These are phyloP conservation scores for Fistularia commersonii DNA, from an alignment of 2,797 vertebrate genomes.

Conservation along the genomic window DNA sequence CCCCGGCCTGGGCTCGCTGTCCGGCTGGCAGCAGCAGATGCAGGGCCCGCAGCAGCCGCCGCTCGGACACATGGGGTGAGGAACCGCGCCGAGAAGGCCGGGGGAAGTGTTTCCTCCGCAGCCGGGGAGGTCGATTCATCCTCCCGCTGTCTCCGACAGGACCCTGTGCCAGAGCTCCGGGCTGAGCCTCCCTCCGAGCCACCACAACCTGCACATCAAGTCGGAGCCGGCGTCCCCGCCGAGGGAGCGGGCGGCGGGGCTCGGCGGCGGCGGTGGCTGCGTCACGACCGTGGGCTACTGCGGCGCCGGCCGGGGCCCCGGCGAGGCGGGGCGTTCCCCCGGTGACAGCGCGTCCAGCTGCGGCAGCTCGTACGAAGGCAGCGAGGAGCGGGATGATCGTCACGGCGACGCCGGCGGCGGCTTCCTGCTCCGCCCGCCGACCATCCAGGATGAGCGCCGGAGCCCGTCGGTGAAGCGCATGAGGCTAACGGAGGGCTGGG, in stretches of 20 bases:
- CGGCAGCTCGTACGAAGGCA: conserved; percentile 94
- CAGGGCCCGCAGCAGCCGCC: conserved; percentile 89
- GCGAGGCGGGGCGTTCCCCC: conserved; percentile 86
- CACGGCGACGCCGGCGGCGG: conserved; percentile 83
- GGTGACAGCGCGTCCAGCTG: conserved; percentile 96
- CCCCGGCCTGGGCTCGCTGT: conserved; percentile 85
- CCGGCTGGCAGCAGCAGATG: conserved; percentile 91
- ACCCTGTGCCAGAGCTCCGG: conserved; percentile 94
- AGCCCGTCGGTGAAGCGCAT: conserved; percentile 94
- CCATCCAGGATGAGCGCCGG: conserved; percentile 83
- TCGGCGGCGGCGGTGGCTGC: conserved; percentile 30
- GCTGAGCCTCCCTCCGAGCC: conserved; percentile 87
- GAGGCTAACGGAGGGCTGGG: conserved; percentile 95
- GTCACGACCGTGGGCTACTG: conserved; percentile 36
- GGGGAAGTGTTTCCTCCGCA: no score
- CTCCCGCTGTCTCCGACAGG: conserved; percentile 78
- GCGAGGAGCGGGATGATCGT: conserved; percentile 89
- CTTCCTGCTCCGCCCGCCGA: conserved; percentile 87
- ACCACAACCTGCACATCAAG: conserved; percentile 94
- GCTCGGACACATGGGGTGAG: conserved; percentile 93
- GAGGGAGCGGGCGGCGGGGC: conserved; percentile 76
- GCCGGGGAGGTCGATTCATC: no score
- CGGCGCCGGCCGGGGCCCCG: conserved; percentile 18
- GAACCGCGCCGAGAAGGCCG: not conserved
- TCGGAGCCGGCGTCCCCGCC: conserved; percentile 96